Base-by-base conservation (phyloP, 2,888 invertebrate genomes). In the Chirona hameri region DNA sequence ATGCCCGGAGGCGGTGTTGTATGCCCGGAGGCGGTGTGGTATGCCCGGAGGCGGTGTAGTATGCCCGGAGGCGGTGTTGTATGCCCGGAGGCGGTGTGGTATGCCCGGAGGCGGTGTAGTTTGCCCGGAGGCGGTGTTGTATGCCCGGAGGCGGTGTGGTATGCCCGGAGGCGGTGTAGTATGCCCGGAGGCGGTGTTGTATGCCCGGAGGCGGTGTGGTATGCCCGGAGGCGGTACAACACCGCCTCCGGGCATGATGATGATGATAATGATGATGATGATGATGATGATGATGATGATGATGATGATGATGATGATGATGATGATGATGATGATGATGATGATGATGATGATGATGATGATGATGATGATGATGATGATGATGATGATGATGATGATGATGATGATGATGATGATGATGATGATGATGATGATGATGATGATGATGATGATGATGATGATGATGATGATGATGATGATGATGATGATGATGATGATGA, bases 221-320 rank as follows among this genome's bases (percentile, higher is more conserved):
- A n/a, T n/a, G n/a, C n/a, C n/a, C n/a, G n/a, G n/a, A n/a, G n/a
- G n/a, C n/a, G n/a, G n/a, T n/a, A n/a, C n/a, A n/a, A n/a, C n/a
- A n/a, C 18, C n/a, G 65, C 18, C n/a, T 18, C 18, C n/a, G 65
- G n/a, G 18, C 21, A 65, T 65, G 65, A 65, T 65, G 65, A 65
- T 65, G 65, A 65, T 65, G 65, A 65, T 65, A n/a, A 65, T 65
- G 65, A 65, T 65, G 65, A 65, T 65, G 65, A 65, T 65, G 65
- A 65, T 65, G 65, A 65, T 65, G 65, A 65, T 65, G 65, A 65
- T 65, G 65, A 65, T 65, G 65, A 65, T 65, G 65, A 65, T 65
- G 65, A 65, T 65, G 65, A 65, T 65, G n/a, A 65, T 65, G 65
- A 65, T 65, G n/a, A 65, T 65, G 65, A 65, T 65, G 65, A 65